Conservation (phyloP, 1,140 invertebrate genomes). For the Cephus cinctus region DNA sequence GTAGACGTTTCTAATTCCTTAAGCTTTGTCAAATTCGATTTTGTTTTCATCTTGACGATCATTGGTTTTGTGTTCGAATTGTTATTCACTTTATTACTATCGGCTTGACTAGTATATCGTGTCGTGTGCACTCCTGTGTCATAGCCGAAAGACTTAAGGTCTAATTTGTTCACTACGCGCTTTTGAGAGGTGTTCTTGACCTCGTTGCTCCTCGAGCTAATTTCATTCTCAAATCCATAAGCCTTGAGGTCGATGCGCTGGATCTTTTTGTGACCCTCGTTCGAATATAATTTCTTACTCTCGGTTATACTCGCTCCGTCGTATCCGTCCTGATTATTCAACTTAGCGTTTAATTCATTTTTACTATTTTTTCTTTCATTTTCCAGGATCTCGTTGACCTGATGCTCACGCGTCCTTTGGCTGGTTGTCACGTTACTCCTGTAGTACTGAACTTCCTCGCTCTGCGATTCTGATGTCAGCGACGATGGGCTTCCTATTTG, state of each 20-base stretch:
- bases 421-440: no score
- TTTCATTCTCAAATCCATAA: constrained; percentile 43
- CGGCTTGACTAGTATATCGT: constrained; percentile 40
- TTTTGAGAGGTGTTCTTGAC: constrained; percentile 11
- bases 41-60: constrained; percentile 24
- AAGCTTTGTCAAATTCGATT: constrained; percentile 25
- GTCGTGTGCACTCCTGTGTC: constrained; percentile 38
- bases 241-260: constrained; percentile 40
- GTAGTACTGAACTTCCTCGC: no score
- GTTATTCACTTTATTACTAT: constrained; percentile 19
- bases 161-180: constrained; percentile 40
- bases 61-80: constrained; percentile 17
- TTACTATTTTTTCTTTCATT: constrained; percentile 31
- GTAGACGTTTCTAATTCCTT: constrained; percentile 21
- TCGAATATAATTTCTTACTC: constrained; percentile 13
- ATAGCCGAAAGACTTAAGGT: constrained; percentile 41
- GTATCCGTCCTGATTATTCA: constrained; percentile 25
- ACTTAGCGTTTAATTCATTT: constrained; percentile 33
- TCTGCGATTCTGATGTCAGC: background rate
- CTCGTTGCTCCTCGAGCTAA: constrained; percentile 18
- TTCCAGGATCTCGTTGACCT: constrained; percentile 25
- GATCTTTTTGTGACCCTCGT: constrained; percentile 31
- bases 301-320: constrained; percentile 15
- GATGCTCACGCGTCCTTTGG: no score
- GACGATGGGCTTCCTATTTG: background rate